Base-by-base conservation (phyloP, 2,797 vertebrate species). In the Loris lydekkerianus region DNA sequence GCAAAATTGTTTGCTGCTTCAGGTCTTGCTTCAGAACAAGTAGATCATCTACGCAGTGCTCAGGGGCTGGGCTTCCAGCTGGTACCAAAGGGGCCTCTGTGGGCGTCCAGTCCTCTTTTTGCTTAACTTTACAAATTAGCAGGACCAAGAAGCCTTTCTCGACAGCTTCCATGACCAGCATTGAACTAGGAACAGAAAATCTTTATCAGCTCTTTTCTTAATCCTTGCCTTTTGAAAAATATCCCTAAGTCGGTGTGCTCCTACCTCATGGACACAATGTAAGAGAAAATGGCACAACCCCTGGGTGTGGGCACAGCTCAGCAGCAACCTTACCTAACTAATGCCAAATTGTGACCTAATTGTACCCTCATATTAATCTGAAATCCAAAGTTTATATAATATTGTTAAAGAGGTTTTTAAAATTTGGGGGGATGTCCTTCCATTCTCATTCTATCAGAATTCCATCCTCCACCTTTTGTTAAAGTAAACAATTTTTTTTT, bases 161-260 rank as follows among this genome's bases (percentile, higher is more conserved):
- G 53, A 89, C 1, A 10, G 88, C 18, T 31, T 67, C 63, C 23
- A 5, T 29, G 61, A 70, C 15, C 23, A 56, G 13, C 73, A 67
- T 2, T 82, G 49, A 91, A 78, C 49, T 80, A 86, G 83, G 84
- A 94, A 92, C 29, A 84, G 89, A 96, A 94, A 76, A 70, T 60
- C 82, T 37, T 56, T 82, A 92, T 46, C 27, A 49, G 43, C 6
- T 40, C 34, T 56, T 65, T 85, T 25, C 70, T 85, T 73, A 63
- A 91, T 13, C 25, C 23, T 94, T 46, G n/a, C 29, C n/a, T 63
- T 90, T 46, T 56, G 10, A 34, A 78, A 46, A 80, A 70, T 37
- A 70, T 23, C 69, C 34, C 25, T 8, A 61, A 61, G 25, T 58
- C 34, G 49, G 49, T 53, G 4, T 53, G 49, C 49, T 53, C 49